Evolutionary conservation across 2,888 invertebrate genomes (phyloP).

Genomic region (Tenthredo distinguenda): DNA sequence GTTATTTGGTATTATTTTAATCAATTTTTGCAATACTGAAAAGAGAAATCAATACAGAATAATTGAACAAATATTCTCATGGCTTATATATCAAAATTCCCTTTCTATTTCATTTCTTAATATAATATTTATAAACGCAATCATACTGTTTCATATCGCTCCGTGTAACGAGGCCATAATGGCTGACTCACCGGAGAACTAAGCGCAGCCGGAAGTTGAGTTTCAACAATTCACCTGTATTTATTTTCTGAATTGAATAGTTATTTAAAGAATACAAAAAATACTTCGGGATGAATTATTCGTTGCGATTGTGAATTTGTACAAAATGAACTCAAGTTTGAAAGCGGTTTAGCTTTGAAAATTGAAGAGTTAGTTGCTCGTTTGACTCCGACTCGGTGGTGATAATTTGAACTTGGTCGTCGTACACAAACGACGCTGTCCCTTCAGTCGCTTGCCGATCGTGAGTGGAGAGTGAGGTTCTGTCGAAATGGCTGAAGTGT

Average conservation of each 20-base stretch:
- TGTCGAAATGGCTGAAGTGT: slow-evolving; percentile 80
- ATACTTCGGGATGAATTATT: neutral
- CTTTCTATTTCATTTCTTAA: neutral
- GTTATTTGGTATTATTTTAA: neutral
- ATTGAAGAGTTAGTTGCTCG: slow-evolving; percentile 31
- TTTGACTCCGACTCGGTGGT: slow-evolving; percentile 62
- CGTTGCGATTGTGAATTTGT: neutral
- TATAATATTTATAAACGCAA: neutral
- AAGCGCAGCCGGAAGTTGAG: slow-evolving; percentile 60
- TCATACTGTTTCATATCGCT: neutral
- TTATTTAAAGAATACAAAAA: slow-evolving; percentile 1
- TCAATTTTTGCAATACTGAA: neutral
- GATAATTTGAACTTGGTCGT: slow-evolving; percentile 69
- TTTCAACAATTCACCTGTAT: slow-evolving; percentile 46
- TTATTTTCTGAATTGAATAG: neutral
- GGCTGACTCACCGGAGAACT: slow-evolving; percentile 49
- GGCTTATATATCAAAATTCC: neutral
- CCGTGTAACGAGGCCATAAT: slow-evolving; percentile 18
- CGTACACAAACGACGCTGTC: slow-evolving; percentile 73
- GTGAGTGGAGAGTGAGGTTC: slow-evolving; percentile 61
- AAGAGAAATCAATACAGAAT: neutral
- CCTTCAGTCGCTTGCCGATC: slow-evolving; percentile 75
- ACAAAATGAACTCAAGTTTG: neutral
- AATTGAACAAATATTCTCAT: neutral
- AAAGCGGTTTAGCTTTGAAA: neutral